A percentile compares a stretch with the other conserved stretches of the same genome.
Evolutionary conservation across 2,797 vertebrate genomes (phyloP).

Genomic region (Gymnodraco acuticeps): DNA sequence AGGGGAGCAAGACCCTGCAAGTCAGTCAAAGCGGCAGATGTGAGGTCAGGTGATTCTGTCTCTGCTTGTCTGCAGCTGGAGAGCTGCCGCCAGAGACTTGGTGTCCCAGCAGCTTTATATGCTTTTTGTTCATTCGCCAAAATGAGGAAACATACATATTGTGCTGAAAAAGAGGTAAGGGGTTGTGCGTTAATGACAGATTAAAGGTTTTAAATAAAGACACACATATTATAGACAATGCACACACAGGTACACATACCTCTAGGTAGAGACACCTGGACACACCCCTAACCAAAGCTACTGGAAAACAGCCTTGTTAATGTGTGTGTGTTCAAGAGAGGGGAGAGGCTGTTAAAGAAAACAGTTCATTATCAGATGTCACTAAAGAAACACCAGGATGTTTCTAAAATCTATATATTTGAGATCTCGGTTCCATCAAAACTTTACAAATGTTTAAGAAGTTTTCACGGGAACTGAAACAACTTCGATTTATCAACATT

Average conservation of each 20-base stretch:
- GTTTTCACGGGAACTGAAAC: neutral
- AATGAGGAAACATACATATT: neutral
- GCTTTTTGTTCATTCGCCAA: neutral
- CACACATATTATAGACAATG: constrained; percentile 12
- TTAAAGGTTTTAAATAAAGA: neutral
- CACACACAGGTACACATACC: constrained; percentile 28
- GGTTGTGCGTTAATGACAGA: neutral
- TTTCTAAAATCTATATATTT: neutral
- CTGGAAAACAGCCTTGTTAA: too few relatives aligned
- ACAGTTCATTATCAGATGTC: neutral
- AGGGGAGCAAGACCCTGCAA: too few relatives aligned
- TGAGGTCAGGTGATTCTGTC: too few relatives aligned
- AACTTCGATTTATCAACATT: constrained; percentile 3
- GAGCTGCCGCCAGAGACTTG: too few relatives aligned
- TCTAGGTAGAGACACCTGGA: constrained; percentile 38
- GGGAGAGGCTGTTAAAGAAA: neutral
- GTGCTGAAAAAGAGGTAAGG: neutral
- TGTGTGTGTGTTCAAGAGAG: too few relatives aligned
- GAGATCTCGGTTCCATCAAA: neutral
- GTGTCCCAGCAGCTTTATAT: neutral
- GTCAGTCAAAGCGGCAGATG: too few relatives aligned
- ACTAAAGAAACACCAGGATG: neutral
- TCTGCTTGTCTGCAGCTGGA: too few relatives aligned
- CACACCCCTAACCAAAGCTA: constrained; percentile 19
- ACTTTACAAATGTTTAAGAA: neutral